Percentiles rank a stretch among this genome's conserved stretches.
Conservation (phyloP, 2,888 invertebrate genomes). For the Cheilosia pagana region DNA sequence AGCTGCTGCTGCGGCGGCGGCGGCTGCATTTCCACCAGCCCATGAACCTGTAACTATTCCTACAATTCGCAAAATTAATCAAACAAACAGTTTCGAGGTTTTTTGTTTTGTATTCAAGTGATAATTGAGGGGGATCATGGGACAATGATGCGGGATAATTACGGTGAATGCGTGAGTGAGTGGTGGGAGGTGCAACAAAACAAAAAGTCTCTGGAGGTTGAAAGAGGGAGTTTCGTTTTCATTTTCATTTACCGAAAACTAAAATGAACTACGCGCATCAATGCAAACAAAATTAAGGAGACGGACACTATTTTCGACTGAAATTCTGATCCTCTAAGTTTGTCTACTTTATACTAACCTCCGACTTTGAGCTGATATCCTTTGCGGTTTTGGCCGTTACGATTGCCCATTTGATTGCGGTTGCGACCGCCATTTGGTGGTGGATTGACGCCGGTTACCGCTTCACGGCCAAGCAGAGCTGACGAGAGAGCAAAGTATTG, state of each 20-base stretch:
- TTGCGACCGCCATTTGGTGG: conserved; percentile 58
- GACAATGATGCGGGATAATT: conserved; percentile 55
- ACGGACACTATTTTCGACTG: conserved; percentile 31
- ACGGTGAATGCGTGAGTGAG: conserved; percentile 35
- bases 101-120: conserved; percentile 72
- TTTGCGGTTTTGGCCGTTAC: conserved; percentile 73
- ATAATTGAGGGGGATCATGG: conserved; percentile 40
- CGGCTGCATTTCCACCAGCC: conserved; percentile 76
- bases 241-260: conserved; percentile 21
- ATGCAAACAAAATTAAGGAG: conserved; percentile 61
- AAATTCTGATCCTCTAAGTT: conserved; percentile 41
- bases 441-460: conserved; percentile 75
- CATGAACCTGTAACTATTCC: conserved; percentile 79
- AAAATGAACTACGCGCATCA: conserved; percentile 46
- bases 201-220: conserved; percentile 68
- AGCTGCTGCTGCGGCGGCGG: conserved; percentile 67
- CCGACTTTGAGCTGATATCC: conserved; percentile 79
- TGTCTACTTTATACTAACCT: conserved; percentile 74
- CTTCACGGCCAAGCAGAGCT: conserved; percentile 73
- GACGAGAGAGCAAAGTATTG: conserved; percentile 76
- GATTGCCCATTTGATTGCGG: conserved; percentile 65
- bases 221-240: conserved; percentile 28
- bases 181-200: conserved; percentile 63
- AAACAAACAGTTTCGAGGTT: conserved; percentile 76
- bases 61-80: conserved; percentile 78